Percentiles rank a stretch among this genome's conserved stretches.
Evolutionary conservation across 2,797 vertebrate species (phyloP).

Genomic region (Antrozous pallidus): DNA sequence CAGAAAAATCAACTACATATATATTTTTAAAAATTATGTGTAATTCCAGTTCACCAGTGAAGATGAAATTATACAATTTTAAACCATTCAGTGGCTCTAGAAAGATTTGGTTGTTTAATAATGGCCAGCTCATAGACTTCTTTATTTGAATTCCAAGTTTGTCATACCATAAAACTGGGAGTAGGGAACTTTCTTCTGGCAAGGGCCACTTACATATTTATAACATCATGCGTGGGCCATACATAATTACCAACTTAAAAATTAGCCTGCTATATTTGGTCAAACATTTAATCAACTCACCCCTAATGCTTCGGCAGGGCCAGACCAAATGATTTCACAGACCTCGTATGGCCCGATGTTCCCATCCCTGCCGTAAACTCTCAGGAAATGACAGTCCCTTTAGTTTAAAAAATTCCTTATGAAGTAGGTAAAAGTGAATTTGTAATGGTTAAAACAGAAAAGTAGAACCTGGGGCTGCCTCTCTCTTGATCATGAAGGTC

Average conservation of each 20-base stretch:
- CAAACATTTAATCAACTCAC: no score
- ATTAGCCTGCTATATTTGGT: no score
- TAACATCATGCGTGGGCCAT: no score
- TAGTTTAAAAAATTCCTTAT: neutral
- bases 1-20: conserved; percentile 6
- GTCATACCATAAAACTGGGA: neutral
- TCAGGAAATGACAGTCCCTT: neutral
- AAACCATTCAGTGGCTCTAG: neutral
- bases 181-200: no score
- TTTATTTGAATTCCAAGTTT: conserved; percentile 18
- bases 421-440: neutral
- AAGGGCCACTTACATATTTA: no score
- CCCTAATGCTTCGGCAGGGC: no score
- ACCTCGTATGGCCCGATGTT: no score
- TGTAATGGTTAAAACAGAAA: neutral
- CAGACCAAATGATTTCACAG: no score
- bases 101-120: neutral
- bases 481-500: neutral
- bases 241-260: no score
- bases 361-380: neutral
- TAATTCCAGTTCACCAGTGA: neutral
- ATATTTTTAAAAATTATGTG: conserved; percentile 8
- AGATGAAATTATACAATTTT: neutral
- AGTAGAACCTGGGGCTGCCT: neutral
- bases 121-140: neutral